These are phyloP conservation scores for Latheticus oryzae DNA, from an alignment of 2,888 invertebrate genomes.

Conservation along the genomic window DNA sequence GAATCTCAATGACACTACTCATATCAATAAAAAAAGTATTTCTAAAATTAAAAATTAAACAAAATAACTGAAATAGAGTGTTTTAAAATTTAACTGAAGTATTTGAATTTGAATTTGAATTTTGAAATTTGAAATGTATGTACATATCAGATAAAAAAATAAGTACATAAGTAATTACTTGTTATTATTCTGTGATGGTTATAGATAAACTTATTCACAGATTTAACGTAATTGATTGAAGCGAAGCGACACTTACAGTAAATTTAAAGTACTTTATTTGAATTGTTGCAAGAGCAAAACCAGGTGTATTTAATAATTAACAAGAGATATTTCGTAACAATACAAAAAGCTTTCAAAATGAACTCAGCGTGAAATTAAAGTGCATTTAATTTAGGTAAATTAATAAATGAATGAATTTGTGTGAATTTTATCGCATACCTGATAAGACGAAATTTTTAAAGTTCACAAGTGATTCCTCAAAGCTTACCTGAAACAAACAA, in stretches of 20 bases:
- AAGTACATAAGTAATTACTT: too few species aligned
- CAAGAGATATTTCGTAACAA: conserved; percentile 21
- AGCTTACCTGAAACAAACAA: conserved; percentile 35
- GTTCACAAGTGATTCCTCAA: conserved; percentile 7
- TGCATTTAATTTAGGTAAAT: conserved; percentile 29
- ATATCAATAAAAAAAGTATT: too few species aligned
- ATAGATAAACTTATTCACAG: too few species aligned
- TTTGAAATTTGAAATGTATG: too few species aligned
- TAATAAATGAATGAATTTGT: conserved; percentile 21
- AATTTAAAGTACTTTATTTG: conserved; percentile 8
- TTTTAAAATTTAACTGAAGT: too few species aligned
- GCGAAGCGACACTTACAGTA: conserved; percentile 9
- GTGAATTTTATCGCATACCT: conserved; percentile 30
- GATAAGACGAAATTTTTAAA: conserved; percentile 7
- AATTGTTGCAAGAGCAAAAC: conserved; percentile 18
- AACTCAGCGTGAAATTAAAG: conserved; percentile 30
- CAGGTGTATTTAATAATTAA: conserved; percentile 8
- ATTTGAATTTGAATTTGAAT: too few species aligned
- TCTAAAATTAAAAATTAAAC: too few species aligned
- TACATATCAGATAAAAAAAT: too few species aligned
- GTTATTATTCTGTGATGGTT: too few species aligned
- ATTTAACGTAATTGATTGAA: conserved; percentile 7
- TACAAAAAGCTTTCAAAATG: conserved; percentile 20
- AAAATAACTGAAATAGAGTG: too few species aligned
- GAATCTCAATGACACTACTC: too few species aligned